Evolutionary conservation across 2,888 invertebrate species (phyloP).

Genomic region (Sturmia bella): DNA sequence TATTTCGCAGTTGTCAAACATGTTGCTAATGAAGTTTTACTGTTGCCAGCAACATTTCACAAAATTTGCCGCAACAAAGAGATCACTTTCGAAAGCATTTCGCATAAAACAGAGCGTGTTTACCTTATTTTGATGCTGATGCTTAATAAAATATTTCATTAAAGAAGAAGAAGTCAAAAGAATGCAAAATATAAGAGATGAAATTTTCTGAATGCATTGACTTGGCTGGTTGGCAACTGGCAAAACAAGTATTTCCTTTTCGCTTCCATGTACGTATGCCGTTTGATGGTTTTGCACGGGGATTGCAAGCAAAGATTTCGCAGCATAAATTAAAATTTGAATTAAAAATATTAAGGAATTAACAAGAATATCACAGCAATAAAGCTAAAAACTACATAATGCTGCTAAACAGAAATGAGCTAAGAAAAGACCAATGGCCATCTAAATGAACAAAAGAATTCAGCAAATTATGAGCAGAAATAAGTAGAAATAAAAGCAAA

Average conservation of each 20-base stretch:
- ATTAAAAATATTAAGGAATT: conserved; percentile 20
- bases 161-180: conserved; percentile 12
- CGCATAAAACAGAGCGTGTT: no score
- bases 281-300: neutral
- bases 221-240: conserved; percentile 9
- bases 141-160: conserved; percentile 14
- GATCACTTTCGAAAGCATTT: no score
- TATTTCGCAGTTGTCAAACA: no score
- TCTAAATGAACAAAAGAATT: conserved; percentile 1
- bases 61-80: no score
- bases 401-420: conserved; percentile 6
- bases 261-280: neutral
- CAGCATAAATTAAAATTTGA: conserved; percentile 29
- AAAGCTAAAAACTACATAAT: neutral
- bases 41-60: no score
- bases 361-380: neutral
- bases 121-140: neutral
- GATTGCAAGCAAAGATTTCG: conserved; percentile 25
- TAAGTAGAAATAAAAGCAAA: conserved; percentile 6
- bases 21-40: no score
- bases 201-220: no score
- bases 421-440: conserved; percentile 38
- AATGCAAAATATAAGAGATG: conserved; percentile 1
- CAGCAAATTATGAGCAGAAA: conserved; percentile 24
- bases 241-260: conserved; percentile 34